Evolutionary conservation across 1,140 invertebrate genomes (phyloP), one percentile per base, ranked within the genome.

Genomic region (Asbolus verrucosus): DNA sequence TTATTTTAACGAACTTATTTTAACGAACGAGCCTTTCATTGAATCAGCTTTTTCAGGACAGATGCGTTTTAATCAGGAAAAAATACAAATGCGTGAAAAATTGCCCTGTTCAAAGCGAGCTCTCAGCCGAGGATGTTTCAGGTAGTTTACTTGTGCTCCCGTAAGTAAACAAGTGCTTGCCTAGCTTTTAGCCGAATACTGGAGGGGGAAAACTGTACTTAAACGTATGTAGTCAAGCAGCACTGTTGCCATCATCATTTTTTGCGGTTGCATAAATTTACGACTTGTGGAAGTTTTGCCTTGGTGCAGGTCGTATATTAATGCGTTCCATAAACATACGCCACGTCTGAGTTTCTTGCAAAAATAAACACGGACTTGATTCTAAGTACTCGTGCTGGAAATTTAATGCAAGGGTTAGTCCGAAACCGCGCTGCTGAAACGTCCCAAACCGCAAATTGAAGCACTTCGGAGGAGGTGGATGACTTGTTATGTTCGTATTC

Each of bases 161-260:
- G n/a, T 14, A 54, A 54, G 46, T 54, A 24, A 54, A 54, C 46
- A 54, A 21, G 46, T 16, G 27, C 46, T 54, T 54, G 19, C 46
- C 11, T 27, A 27, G 46, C 46, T 54, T 54, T 54, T 27, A 54
- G 46, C 13, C 14, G 18, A 46, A 46, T 46, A 18, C 16, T 46
- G 41, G 24, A n/a, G n/a, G n/a, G n/a, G n/a, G n/a, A n/a, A n/a
- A n/a, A n/a, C n/a, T n/a, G n/a, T n/a, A n/a, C n/a, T n/a, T n/a
- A n/a, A n/a, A n/a, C n/a, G n/a, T n/a, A n/a, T n/a, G n/a, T n/a
- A n/a, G n/a, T n/a, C n/a, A n/a, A n/a, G n/a, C n/a, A n/a, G n/a
- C n/a, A n/a, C n/a, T n/a, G n/a, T n/a, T n/a, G n/a, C n/a, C n/a
- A n/a, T n/a, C n/a, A n/a, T n/a, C n/a, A n/a, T n/a, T n/a, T n/a